phyloP scores from a whole-genome alignment of 1,140 invertebrate genomes.

The Anthonomus grandis region DNA sequence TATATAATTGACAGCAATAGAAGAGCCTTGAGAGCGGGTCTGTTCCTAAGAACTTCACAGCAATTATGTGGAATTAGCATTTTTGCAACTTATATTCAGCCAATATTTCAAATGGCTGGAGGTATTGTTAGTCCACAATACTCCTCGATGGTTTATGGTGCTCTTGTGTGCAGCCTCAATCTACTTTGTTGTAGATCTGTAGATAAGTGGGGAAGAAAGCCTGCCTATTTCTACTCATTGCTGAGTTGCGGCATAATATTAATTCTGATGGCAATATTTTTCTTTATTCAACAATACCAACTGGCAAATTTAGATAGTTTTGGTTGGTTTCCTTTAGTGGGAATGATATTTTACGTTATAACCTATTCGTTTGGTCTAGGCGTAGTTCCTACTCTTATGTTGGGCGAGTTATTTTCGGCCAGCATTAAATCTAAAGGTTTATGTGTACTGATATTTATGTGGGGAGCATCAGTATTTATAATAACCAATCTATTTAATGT shows the following conservation, averaged over 20 bases:
- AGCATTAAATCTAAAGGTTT: conserved; percentile 40
- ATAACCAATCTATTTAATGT: conserved; percentile 47
- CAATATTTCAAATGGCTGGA: conserved; percentile 52
- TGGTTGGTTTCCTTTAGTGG: conserved; percentile 40
- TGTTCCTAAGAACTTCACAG: conserved; percentile 55
- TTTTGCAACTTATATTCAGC: conserved; percentile 61
- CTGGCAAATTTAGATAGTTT: conserved; percentile 32
- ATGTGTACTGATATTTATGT: conserved; percentile 29
- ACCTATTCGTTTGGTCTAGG: conserved; percentile 40
- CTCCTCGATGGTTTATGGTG: conserved; percentile 55
- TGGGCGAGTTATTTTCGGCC: conserved; percentile 44
- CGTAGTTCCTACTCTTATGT: conserved; percentile 39
- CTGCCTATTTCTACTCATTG: conserved; percentile 29
- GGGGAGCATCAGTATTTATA: conserved; percentile 34
- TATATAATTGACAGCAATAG: conserved; percentile 49
- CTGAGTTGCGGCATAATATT: conserved; percentile 25
- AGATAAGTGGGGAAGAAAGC: conserved; percentile 52
- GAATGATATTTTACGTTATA: conserved; percentile 37
- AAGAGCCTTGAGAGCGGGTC: conserved; percentile 44
- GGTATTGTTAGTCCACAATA: conserved; percentile 62
- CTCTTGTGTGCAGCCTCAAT: conserved; percentile 62
- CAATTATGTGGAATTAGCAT: conserved; percentile 62
- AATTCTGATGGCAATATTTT: conserved; percentile 52
- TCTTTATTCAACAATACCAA: conserved; percentile 24
- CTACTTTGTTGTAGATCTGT: conserved; percentile 53